phyloP scores from a whole-genome alignment of 2,797 vertebrate species.

The Periparus ater region DNA sequence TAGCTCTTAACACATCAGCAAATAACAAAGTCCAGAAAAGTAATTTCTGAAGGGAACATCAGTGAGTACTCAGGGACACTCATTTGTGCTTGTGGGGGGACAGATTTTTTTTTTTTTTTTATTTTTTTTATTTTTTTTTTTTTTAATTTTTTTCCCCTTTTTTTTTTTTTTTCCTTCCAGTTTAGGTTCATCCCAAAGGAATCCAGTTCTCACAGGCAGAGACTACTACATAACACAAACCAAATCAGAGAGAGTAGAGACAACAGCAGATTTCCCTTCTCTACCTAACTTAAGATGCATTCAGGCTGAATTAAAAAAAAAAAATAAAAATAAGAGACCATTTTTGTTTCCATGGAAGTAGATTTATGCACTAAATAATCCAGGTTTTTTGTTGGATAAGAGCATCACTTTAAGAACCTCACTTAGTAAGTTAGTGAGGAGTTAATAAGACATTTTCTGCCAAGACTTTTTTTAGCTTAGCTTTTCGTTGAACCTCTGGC shows the following conservation, averaged over 20 bases:
- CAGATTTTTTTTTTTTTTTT: too few relatives aligned
- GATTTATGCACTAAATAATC: neutral
- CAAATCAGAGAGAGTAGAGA: neutral
- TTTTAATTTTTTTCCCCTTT: neutral
- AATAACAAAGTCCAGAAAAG: neutral
- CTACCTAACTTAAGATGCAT: neutral
- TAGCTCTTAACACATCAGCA: neutral
- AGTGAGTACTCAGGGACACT: neutral
- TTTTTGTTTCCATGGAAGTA: neutral
- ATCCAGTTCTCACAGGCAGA: neutral
- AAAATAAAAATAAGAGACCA: rapidly evolving
- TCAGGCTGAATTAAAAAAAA: neutral
- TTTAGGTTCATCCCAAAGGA: neutral
- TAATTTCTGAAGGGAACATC: neutral
- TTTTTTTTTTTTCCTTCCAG: neutral
- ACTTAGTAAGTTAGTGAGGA: neutral
- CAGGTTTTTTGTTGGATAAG: neutral
- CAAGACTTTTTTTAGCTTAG: neutral
- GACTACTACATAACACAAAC: neutral
- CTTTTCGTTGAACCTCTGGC: neutral
- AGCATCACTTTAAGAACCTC: neutral
- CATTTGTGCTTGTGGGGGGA: rapidly evolving
- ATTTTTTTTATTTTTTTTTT: too few relatives aligned
- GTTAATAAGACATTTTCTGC: neutral
- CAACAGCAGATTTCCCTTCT: neutral